Evolutionary conservation across 2,113 vertebrate species (phyloP).

Genomic region (Amblyopsis rosae): DNA sequence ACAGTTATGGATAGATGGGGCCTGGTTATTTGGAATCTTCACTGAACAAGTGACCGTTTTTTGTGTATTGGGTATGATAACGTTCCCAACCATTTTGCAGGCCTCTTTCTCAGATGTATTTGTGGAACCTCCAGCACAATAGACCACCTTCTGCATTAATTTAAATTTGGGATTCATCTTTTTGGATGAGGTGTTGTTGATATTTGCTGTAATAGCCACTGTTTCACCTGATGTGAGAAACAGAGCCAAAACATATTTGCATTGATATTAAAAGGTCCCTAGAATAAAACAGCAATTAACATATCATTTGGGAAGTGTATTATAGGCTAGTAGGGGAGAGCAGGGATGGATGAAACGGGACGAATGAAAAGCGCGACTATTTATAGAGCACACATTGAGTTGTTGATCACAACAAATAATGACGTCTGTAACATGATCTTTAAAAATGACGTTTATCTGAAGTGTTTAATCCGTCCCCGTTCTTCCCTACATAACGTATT

Average conservation of each 20-base stretch:
- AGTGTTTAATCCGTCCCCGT: too few relatives aligned
- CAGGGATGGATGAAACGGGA: too few relatives aligned
- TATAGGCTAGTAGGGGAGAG: too few relatives aligned
- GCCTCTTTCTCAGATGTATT: neutral
- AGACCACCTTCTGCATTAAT: slow-evolving; percentile 48
- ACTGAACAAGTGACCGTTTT: slow-evolving; percentile 43
- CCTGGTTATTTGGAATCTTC: slow-evolving; percentile 44
- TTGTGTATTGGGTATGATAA: slow-evolving; percentile 32
- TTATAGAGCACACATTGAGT: too few relatives aligned
- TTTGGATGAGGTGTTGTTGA: slow-evolving; percentile 63
- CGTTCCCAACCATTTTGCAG: slow-evolving; percentile 42
- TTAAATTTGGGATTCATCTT: slow-evolving; percentile 54
- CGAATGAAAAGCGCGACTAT: too few relatives aligned
- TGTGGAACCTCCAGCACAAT: neutral
- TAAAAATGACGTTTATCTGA: too few relatives aligned
- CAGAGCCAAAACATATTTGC: slow-evolving; percentile 3
- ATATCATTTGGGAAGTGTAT: too few relatives aligned
- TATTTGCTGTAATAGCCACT: slow-evolving; percentile 43
- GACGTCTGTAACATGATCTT: too few relatives aligned
- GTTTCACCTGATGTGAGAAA: slow-evolving; percentile 57
- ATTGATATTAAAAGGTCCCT: neutral
- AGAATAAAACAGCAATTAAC: neutral
- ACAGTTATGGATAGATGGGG: slow-evolving; percentile 46
- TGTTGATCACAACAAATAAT: too few relatives aligned
- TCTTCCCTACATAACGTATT: too few relatives aligned